Evolutionary conservation across 2,113 vertebrate species (phyloP).

Genomic region (Lota lota): DNA sequence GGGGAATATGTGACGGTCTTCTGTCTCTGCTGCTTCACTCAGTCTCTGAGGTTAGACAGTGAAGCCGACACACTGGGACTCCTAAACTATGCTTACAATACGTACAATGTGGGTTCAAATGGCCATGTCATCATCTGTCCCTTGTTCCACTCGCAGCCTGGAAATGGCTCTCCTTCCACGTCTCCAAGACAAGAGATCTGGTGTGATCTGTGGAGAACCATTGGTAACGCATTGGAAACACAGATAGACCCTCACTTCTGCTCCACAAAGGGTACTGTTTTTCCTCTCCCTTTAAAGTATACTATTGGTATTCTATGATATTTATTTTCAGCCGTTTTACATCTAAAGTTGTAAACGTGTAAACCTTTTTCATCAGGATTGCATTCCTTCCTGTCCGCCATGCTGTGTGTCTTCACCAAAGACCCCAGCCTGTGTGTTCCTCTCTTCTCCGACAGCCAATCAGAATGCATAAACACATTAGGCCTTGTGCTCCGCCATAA

Average conservation of each 20-base stretch:
- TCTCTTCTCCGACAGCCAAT: conserved; percentile 51
- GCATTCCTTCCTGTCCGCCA: conserved; percentile 56
- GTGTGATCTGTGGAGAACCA: conserved; percentile 60
- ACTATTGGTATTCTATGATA: neutral
- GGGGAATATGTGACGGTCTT: conserved; percentile 71
- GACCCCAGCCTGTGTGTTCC: conserved; percentile 59
- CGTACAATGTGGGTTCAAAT: no score
- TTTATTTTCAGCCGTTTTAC: no score
- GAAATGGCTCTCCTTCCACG: conserved; percentile 21
- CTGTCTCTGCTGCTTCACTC: conserved; percentile 63
- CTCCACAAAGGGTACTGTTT: conserved; percentile 61
- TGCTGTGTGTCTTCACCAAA: conserved; percentile 53
- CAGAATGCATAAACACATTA: conserved; percentile 55
- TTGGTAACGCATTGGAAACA: conserved; percentile 43
- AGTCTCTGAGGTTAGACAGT: conserved; percentile 63
- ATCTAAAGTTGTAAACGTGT: neutral
- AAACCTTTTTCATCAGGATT: conserved; percentile 52
- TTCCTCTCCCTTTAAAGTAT: accelerated
- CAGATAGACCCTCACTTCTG: conserved; percentile 30
- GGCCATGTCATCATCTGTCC: no score
- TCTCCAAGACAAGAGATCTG: conserved; percentile 47
- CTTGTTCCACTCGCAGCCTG: conserved; percentile 45
- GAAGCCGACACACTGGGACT: neutral
- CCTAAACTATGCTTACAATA: neutral
- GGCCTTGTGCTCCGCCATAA: conserved; percentile 53